phyloP scores from a whole-genome alignment of 2,113 vertebrate species.

The Junco hyemalis region DNA sequence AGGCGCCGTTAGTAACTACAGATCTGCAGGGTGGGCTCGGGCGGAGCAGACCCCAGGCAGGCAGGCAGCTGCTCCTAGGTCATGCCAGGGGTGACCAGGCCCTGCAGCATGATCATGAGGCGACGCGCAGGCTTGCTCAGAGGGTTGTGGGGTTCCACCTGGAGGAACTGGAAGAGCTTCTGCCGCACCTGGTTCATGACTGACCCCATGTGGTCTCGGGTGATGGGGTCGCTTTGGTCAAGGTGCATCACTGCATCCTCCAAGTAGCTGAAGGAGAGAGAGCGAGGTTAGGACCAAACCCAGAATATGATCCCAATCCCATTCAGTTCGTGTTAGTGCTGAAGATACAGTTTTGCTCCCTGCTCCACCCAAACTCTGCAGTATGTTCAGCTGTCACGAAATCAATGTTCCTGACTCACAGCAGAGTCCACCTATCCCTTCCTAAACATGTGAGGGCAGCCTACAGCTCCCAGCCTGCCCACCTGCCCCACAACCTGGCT shows the following conservation, averaged over 20 bases:
- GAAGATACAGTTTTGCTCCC: not conserved
- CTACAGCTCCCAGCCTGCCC: not conserved
- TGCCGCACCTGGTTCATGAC: constrained; percentile 91
- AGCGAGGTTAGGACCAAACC: not conserved
- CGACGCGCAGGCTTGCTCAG: constrained; percentile 88
- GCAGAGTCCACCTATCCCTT: not conserved
- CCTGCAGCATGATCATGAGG: constrained; percentile 96
- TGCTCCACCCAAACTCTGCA: not conserved
- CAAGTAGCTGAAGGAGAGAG: constrained; percentile 82
- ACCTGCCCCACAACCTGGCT: not conserved
- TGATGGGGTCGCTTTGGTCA: constrained; percentile 93
- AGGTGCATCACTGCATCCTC: constrained; percentile 97
- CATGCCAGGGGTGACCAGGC: constrained; percentile 83
- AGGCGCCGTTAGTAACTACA: not conserved
- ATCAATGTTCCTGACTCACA: not conserved
- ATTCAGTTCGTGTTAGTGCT: not conserved
- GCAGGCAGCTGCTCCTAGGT: constrained; percentile 68
- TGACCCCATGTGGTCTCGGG: constrained; percentile 93
- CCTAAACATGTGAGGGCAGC: not conserved
- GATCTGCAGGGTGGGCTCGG: not conserved
- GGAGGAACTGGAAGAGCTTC: constrained; percentile 92
- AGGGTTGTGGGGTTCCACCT: constrained; percentile 87
- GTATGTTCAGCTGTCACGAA: not conserved
- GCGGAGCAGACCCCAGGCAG: not conserved
- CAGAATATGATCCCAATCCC: accelerated